phyloP scores from a whole-genome alignment of 2,888 invertebrate genomes.

The Drosophila robusta region DNA sequence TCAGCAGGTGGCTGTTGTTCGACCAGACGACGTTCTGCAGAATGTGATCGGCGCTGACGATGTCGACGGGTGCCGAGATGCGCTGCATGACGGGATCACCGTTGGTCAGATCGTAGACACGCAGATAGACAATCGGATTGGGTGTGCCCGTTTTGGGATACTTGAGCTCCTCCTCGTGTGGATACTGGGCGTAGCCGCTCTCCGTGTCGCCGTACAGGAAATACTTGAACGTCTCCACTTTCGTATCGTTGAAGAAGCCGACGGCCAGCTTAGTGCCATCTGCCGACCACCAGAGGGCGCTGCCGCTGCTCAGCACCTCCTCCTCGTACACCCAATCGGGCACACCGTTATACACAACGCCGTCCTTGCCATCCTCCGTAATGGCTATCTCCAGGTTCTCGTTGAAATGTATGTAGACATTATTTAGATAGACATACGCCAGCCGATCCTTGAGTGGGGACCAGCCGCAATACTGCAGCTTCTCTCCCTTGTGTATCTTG shows the following conservation, averaged over 20 bases:
- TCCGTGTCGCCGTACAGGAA: constrained; percentile 89
- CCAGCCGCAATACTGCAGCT: constrained; percentile 88
- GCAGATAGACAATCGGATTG: constrained; percentile 90
- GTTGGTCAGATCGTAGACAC: constrained; percentile 87
- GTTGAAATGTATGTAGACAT: constrained; percentile 86
- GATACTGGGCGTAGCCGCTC: constrained; percentile 88
- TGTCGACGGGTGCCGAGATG: constrained; percentile 86
- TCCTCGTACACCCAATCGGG: constrained; percentile 98
- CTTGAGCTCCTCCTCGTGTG: constrained; percentile 88
- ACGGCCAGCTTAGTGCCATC: constrained; percentile 89
- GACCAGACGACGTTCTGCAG: constrained; percentile 91
- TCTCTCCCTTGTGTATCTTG: constrained; percentile 86
- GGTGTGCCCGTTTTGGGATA: constrained; percentile 92
- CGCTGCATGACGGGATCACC: constrained; percentile 81
- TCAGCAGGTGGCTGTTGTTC: constrained; percentile 88
- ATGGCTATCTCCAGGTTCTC: constrained; percentile 84
- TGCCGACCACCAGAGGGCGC: constrained; percentile 93
- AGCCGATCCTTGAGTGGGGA: constrained; percentile 86
- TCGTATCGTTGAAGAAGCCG: constrained; percentile 90
- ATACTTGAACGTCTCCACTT: constrained; percentile 88
- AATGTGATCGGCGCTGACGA: constrained; percentile 88
- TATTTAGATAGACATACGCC: constrained; percentile 89
- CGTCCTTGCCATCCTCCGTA: constrained; percentile 88
- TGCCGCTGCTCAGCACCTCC: constrained; percentile 90
- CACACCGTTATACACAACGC: constrained; percentile 91